Conservation (phyloP, 2,797 vertebrate genomes). For the Crypturellus tataupa region DNA sequence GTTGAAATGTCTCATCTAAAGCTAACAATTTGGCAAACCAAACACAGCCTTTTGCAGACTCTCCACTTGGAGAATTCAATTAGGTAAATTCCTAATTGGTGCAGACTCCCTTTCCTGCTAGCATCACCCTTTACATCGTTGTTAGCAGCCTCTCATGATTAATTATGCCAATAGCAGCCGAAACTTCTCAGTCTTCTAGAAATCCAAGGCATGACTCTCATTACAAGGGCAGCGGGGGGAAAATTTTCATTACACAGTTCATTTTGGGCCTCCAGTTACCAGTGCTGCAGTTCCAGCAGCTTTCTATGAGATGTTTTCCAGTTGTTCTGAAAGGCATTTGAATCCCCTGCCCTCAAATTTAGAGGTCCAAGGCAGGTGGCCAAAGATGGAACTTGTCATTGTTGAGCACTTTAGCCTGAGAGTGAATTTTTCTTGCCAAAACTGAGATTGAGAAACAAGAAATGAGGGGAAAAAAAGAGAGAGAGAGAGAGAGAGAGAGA, state of each 20-base stretch:
- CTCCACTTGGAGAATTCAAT: neutral
- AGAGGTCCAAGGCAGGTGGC: neutral
- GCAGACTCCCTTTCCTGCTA: neutral
- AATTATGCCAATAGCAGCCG: neutral
- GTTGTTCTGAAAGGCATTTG: neutral
- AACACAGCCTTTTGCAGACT: neutral
- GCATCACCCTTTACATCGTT: neutral
- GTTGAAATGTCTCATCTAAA: neutral
- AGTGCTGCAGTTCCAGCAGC: neutral
- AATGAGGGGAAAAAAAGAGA: neutral
- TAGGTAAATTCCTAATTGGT: neutral
- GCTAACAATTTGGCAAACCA: neutral
- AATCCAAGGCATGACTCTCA: neutral
- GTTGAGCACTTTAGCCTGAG: neutral
- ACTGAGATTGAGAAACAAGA: neutral
- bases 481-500: too few relatives aligned
- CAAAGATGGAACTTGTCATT: neutral
- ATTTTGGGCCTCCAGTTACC: neutral
- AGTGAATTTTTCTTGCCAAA: neutral
- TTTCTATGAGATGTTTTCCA: neutral
- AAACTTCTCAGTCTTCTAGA: neutral
- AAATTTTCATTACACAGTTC: neutral
- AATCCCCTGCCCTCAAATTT: neutral
- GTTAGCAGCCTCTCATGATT: neutral
- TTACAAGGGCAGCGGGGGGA: neutral